phyloP scores from a whole-genome alignment of 2,888 invertebrate species.

The Charanyca ferruginea region DNA sequence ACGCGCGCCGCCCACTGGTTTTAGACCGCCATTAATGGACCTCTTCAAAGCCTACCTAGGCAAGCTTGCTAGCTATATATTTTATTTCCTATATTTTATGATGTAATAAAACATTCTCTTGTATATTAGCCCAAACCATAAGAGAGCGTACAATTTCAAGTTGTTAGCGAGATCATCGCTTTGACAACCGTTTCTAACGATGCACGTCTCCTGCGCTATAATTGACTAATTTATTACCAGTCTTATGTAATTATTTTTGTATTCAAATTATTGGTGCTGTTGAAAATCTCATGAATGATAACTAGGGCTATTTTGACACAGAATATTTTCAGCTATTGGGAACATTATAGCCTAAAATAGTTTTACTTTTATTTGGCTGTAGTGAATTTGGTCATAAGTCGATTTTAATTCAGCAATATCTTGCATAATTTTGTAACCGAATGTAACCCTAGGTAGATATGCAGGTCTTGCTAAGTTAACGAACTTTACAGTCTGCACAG shows the following conservation, averaged over 20 bases:
- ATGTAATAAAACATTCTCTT: neutral
- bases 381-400: no score
- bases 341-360: no score
- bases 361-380: no score
- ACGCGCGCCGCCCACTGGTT: no score
- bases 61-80: no score
- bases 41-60: no score
- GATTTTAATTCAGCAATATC: constrained; percentile 18
- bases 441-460: constrained; percentile 38
- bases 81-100: no score
- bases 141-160: constrained; percentile 10
- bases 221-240: constrained; percentile 35
- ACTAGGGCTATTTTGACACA: no score
- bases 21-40: no score
- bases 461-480: constrained; percentile 56
- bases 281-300: no score
- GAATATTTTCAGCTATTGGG: no score
- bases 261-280: no score
- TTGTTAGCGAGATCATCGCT: constrained; percentile 30
- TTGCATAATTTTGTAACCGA: constrained; percentile 35
- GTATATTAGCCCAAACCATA: constrained; percentile 40
- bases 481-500: constrained; percentile 66
- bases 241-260: neutral
- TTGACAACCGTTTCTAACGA: constrained; percentile 48
- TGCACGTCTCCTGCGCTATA: constrained; percentile 9